These are phyloP conservation scores for Butorides virescens DNA, from an alignment of 2,113 vertebrate genomes.

Conservation along the genomic window DNA sequence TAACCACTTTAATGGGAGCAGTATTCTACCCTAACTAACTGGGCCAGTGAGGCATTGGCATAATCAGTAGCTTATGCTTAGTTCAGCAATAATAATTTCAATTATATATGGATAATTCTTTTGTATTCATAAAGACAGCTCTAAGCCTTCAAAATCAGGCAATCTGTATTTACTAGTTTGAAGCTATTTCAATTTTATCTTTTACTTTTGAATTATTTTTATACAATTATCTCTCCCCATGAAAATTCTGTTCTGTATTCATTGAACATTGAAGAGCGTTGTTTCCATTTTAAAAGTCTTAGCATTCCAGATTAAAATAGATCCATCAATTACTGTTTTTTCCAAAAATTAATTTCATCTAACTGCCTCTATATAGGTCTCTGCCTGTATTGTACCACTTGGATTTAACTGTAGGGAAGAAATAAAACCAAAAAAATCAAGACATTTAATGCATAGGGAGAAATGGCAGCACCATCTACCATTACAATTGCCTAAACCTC, in stretches of 20 bases:
- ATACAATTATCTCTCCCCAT: neutral
- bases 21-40: neutral
- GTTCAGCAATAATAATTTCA: constrained; percentile 5
- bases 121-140: neutral
- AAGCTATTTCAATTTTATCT: constrained; percentile 9
- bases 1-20: neutral
- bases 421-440: neutral
- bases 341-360: neutral
- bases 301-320: neutral
- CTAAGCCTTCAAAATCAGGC: constrained; percentile 5
- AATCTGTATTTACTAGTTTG: constrained; percentile 19
- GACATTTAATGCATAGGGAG: neutral
- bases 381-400: neutral
- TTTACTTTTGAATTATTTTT: constrained; percentile 4
- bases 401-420: neutral
- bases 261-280: neutral
- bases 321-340: neutral
- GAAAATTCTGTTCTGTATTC: neutral
- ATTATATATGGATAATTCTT: neutral
- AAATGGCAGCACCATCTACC: neutral
- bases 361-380: neutral
- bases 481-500: neutral
- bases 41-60: neutral
- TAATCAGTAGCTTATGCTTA: neutral
- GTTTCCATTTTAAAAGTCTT: neutral